Evolutionary conservation across 1,140 invertebrate genomes (phyloP), one percentile per base, ranked within the genome.

Genomic region (Lamellibrachia luymesi): DNA sequence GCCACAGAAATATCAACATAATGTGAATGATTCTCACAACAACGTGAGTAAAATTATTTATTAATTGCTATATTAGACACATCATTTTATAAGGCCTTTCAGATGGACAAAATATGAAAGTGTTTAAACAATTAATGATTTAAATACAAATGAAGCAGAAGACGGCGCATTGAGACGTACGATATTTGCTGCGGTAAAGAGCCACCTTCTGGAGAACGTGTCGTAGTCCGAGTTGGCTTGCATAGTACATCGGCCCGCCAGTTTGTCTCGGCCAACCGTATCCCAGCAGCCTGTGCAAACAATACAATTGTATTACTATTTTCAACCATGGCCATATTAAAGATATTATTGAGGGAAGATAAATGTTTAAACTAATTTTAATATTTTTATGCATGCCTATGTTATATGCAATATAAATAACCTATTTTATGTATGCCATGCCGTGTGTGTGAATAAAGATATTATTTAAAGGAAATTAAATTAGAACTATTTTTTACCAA

Each of bases 261-360:
- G 50, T 92, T 8, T 92, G 92, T 92, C 92, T 92, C n/a, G 92
- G 92, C 92, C 92, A 92, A 27, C 50, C 92, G n/a, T 92, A 92
- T 50, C 92, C 92, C 50, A 92, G 92, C 92, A 92, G 52, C 50
- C 92, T 92, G 13, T 50, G 51, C 49, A 91, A 91, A 50, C 13
- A 80, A 6, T 38, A 38, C 38, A 38, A 38, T 38, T 38, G 38
- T 38, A 38, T 38, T 38, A 38, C 38, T 38, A 38, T 38, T 38
- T 38, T 38, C 38, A 38, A 38, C 38, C 38, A 38, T 38, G 38
- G 38, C 38, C 38, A 38, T 38, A 38, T 38, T 38, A 0, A 38
- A 38, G 38, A 38, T 38, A 38, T 38, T 38, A 38, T 38, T 38
- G 38, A 38, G 38, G 38, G 38, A 38, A 38, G 38, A 38, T 38